A percentile compares a stretch with the other conserved stretches of the same genome.
Conservation (phyloP, 2,113 vertebrate genomes). For the Jacana jacana region DNA sequence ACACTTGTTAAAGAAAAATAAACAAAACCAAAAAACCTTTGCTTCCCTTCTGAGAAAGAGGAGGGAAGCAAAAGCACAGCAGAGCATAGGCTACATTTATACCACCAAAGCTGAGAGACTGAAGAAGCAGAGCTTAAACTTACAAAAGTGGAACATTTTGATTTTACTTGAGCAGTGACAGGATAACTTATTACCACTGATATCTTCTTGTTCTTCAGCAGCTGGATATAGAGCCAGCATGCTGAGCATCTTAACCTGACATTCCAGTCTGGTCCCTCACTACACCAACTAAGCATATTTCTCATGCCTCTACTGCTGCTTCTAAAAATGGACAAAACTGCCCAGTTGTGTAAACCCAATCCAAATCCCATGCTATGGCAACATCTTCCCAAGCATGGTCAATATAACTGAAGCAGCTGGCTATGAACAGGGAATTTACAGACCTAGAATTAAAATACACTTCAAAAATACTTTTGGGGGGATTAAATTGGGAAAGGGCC, state of each 20-base stretch:
- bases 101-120: not conserved
- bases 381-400: not conserved
- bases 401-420: not conserved
- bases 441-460: not conserved
- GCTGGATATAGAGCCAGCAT: not conserved
- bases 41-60: not conserved
- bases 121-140: not conserved
- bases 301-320: not conserved
- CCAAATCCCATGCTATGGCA: not conserved
- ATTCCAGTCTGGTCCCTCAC: not conserved
- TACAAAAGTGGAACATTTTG: not conserved
- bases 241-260: not conserved
- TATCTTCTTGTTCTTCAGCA: not conserved
- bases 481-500: not conserved
- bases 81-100: not conserved
- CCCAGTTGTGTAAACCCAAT: not conserved
- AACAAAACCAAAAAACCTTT: not conserved
- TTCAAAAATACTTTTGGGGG: not conserved
- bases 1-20: not conserved
- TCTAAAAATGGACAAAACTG: not conserved
- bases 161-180: not conserved
- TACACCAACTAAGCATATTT: not conserved
- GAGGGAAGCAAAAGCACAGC: not conserved
- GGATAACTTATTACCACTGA: not conserved
- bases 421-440: not conserved